Evolutionary conservation across 2,113 vertebrate genomes (phyloP), one percentile per base, ranked within the genome.

Genomic region (Actinemys pallida): DNA sequence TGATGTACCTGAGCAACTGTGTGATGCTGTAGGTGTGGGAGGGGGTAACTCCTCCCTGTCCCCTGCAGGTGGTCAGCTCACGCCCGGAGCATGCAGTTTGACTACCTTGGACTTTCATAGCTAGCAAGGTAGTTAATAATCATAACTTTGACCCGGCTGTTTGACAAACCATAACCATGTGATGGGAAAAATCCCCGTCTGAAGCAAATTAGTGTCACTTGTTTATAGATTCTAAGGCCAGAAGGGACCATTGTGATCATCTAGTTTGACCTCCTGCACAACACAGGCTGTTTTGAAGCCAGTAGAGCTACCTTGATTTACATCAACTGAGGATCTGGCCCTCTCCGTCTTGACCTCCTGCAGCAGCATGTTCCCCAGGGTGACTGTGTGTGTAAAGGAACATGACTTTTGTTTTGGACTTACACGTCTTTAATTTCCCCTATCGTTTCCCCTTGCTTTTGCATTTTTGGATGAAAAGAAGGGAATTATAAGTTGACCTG

Each of bases 351-450:
- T 92, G 54, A 85, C 88, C 8, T 35, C 69, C 35, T 87, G 82
- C 57, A 87, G 87, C 62, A 87, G n/a, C 84, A 53, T 83, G 50
- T 83, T 93, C 62, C 62, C 20, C 8, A 9, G 3, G 1, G 75
- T 91, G 89, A 87, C 81, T 84, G 29, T 42, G 49, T 39, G 27
- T 81, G 50, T 83, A 47, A 89, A 93, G 24, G 11, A 50, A 75
- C 6, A 2, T 59, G 16, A 88, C 94, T 91, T n/a, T 87, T 88
- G 81, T 86, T 92, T 25, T 95, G 90, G 79, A 84, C 57, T 94
- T 84, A 24, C 59, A 94, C 11, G 78, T 95, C 25, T 95, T 94
- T 84, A 86, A 50, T 91, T 95, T 88, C 75, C 47, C n/a, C 84
- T 82, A 84, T 7, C 0, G 81, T 94, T 86, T 31, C 76, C 16